Evolutionary conservation across 2,113 vertebrate species (phyloP), one percentile per base, ranked within the genome.

Genomic region (Gobius niger): DNA sequence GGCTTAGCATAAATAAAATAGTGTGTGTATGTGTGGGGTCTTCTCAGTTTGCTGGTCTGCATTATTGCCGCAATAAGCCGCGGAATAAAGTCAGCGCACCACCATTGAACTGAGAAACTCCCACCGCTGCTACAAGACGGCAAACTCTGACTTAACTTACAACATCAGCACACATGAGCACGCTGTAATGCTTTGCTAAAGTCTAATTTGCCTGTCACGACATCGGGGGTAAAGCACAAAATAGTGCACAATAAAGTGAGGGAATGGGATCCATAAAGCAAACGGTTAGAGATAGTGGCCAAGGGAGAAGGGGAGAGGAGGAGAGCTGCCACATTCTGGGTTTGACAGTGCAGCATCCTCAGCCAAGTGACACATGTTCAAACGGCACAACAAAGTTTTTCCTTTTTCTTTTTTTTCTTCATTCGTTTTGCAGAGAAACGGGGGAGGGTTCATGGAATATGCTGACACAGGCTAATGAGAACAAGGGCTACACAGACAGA

Each of bases 361-460:
- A 76, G 85, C 88, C 85, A 85, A 88, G 75, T 88, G 90, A 89
- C 90, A 91, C 79, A 87, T 76, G 85, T 88, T 82, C 80, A 73
- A 82, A 75, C 65, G 77, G 76, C 65, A 71, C 56, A 71, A 51
- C 62, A 73, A 66, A 40, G 63, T 78, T 68, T 54, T 42, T 54
- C 54, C 13, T 19, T 10, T 57, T 24, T 42, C 16, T 2, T 14
- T 6, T 54, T 70, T 87, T 81, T 84, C 68, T 81, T 53, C 85
- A 85, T 88, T 85, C 85, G 82, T 82, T 76, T 69, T 81, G 70
- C 75, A 71, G 47, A 62, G 63, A 65, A 50, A 53, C 63, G n/a
- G 77, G 76, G 76, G 70, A 72, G 77, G 78, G 70, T 76, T 16
- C 63, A 63, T 76, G 77, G 82, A 91, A 91, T 85, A 87, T 82